phyloP scores from a whole-genome alignment of 2,797 vertebrate species.

The Leptoclinus maculatus region DNA sequence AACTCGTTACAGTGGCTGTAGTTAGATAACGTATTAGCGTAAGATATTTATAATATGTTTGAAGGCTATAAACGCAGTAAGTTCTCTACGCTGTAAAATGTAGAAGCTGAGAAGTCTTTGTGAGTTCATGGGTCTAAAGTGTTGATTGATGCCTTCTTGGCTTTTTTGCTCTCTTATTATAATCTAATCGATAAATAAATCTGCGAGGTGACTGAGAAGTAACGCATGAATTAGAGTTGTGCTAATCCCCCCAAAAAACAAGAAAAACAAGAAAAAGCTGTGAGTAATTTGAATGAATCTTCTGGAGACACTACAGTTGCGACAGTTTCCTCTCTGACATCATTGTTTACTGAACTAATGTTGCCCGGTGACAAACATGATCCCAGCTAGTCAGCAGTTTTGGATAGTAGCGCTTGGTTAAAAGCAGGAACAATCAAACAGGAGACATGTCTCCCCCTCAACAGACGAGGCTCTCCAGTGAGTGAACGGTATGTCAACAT shows the following conservation, averaged over 20 bases:
- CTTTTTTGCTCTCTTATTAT: neutral
- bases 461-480: constrained; percentile 23
- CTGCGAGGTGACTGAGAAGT: neutral
- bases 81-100: neutral
- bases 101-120: neutral
- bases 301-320: constrained; percentile 15
- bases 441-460: constrained; percentile 12
- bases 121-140: neutral
- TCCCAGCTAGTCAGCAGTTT: constrained; percentile 12
- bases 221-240: neutral
- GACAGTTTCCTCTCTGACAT: constrained; percentile 19
- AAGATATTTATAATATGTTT: neutral
- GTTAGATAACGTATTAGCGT: neutral
- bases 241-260: neutral
- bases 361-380: constrained; percentile 49
- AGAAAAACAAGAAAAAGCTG: neutral
- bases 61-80: neutral
- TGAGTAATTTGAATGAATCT: constrained; percentile 3
- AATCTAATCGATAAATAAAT: neutral
- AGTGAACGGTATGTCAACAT: constrained; percentile 50
- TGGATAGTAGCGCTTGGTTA: constrained; percentile 10
- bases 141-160: constrained; percentile 1
- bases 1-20: neutral
- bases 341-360: constrained; percentile 24
- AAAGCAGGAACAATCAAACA: constrained; percentile 18